Evolutionary conservation across 2,888 invertebrate species (phyloP).

Genomic region (Sminthurides aquaticus): DNA sequence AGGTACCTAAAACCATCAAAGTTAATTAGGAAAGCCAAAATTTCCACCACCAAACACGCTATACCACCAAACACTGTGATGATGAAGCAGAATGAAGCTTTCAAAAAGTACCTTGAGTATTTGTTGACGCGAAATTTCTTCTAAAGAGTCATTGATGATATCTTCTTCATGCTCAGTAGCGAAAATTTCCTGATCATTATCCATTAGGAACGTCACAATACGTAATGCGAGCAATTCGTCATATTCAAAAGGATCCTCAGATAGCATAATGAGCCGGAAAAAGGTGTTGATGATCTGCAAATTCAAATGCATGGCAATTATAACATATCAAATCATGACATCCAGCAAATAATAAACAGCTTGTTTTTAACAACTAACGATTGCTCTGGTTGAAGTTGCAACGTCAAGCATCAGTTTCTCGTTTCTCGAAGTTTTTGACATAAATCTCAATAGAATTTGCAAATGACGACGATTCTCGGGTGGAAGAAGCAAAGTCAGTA

Average conservation of each 20-base stretch:
- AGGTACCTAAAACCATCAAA: too few species aligned
- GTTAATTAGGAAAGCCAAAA: too few species aligned
- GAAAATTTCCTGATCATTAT: conserved; percentile 39
- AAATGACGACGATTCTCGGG: conserved; percentile 36
- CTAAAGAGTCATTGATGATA: conserved; percentile 24
- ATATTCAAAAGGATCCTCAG: conserved; percentile 28
- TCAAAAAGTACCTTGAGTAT: conserved; percentile 35
- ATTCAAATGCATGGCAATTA: too few species aligned
- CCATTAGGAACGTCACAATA: conserved; percentile 40
- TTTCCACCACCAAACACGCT: too few species aligned
- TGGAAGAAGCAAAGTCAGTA: conserved; percentile 34
- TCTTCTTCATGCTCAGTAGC: conserved; percentile 25
- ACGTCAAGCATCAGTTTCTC: conserved; percentile 40
- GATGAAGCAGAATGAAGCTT: too few species aligned
- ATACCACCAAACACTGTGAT: too few species aligned
- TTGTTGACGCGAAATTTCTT: conserved; percentile 35
- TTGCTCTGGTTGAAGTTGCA: conserved; percentile 31
- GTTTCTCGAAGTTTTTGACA: conserved; percentile 35
- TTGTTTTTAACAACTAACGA: conserved; percentile 25
- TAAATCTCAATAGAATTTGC: conserved; percentile 36
- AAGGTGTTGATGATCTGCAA: conserved; percentile 39
- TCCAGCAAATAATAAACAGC: neutral
- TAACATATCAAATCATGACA: neutral
- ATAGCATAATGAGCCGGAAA: conserved; percentile 31
- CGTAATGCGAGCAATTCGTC: conserved; percentile 37